Evolutionary conservation across 2,888 invertebrate genomes (phyloP).

Genomic region (Listrodromus nycthemerus): DNA sequence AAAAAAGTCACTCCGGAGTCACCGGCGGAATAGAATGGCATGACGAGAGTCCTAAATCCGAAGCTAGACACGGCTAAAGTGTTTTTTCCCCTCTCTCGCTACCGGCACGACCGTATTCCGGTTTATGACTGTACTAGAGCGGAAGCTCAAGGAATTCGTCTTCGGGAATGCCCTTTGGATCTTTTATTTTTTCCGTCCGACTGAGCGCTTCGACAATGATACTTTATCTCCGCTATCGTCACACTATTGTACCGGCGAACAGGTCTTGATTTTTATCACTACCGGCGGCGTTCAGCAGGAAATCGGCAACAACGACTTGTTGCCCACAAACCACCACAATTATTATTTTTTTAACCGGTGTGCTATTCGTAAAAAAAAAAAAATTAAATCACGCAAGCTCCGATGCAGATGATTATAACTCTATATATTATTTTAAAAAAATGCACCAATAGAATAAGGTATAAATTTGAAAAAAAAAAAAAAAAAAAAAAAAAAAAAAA

Average conservation of each 20-base stretch:
- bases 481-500: too few relatives aligned
- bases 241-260: background rate
- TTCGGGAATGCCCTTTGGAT: slow-evolving; percentile 1
- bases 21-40: background rate
- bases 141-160: background rate
- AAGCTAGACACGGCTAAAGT: slow-evolving; percentile 19
- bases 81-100: background rate
- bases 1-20: slow-evolving; percentile 28
- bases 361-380: too few relatives aligned
- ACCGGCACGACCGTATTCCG: slow-evolving; percentile 1
- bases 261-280: too few relatives aligned
- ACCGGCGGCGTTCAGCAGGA: too few relatives aligned
- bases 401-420: too few relatives aligned
- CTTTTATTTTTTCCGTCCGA: background rate
- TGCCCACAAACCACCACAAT: too few relatives aligned
- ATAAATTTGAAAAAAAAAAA: too few relatives aligned
- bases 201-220: background rate
- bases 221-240: background rate
- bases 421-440: too few relatives aligned
- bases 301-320: too few relatives aligned
- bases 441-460: too few relatives aligned
- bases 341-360: too few relatives aligned
- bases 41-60: slow-evolving; percentile 3
- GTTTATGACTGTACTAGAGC: slow-evolving; percentile 24
- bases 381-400: too few relatives aligned